These are phyloP conservation scores for Argentina silus DNA, from an alignment of 2,797 vertebrate species.

Conservation along the genomic window DNA sequence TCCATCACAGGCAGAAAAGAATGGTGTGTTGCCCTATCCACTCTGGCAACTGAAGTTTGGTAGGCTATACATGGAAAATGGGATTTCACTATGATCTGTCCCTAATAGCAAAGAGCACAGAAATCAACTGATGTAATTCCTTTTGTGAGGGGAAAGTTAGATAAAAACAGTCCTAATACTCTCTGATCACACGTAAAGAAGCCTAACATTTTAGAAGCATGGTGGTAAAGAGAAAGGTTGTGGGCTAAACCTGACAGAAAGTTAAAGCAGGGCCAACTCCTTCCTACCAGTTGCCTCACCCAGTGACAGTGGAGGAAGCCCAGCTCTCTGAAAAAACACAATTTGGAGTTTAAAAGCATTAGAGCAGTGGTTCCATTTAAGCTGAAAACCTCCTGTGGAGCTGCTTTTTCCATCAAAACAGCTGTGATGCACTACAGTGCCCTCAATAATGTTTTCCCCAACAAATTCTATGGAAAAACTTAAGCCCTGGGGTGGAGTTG, in stretches of 20 bases:
- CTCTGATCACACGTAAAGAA: not conserved
- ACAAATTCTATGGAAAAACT: not conserved
- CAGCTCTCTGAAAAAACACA: slow-evolving; percentile 17
- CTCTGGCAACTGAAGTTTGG: no score
- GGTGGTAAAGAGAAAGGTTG: no score
- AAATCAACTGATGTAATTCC: not conserved
- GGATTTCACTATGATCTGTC: no score
- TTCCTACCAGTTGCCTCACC: not conserved
- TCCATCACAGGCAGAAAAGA: no score
- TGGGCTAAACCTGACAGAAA: not conserved
- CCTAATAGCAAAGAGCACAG: not conserved
- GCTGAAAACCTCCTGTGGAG: slow-evolving; percentile 19
- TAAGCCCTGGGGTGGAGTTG: not conserved
- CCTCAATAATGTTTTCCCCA: slow-evolving; percentile 9
- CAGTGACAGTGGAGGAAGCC: slow-evolving; percentile 22
- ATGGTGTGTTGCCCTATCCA: no score
- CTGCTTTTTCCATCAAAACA: not conserved
- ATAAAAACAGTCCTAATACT: not conserved
- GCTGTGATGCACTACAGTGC: slow-evolving; percentile 16
- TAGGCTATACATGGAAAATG: no score
- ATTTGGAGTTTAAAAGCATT: slow-evolving; percentile 20
- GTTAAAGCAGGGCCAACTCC: slow-evolving; percentile 9
- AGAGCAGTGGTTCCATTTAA: slow-evolving; percentile 20
- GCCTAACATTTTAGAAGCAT: no score
- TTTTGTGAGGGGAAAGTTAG: slow-evolving; percentile 3